A percentile compares a stretch with the other conserved stretches of the same genome.
These are phyloP conservation scores for Lanius collurio DNA, from an alignment of 2,113 vertebrate species.

Conservation along the genomic window DNA sequence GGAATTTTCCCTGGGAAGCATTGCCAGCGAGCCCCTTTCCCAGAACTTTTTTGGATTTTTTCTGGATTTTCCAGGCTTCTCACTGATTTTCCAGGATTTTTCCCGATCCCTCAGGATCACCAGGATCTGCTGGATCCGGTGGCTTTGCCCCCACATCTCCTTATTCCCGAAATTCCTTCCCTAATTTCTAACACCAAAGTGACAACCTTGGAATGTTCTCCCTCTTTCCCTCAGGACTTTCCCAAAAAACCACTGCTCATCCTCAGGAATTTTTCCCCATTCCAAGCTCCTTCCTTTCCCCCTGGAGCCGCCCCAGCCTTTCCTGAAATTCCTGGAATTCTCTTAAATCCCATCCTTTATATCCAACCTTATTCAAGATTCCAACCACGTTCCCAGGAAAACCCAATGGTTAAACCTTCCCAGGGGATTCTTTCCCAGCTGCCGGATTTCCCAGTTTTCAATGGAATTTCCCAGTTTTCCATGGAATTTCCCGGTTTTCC, in stretches of 20 bases:
- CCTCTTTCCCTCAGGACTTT: background rate
- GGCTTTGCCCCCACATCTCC: background rate
- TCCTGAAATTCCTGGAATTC: background rate
- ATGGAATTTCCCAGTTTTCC: background rate
- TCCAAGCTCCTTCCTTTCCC: background rate
- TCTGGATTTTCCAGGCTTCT: no score
- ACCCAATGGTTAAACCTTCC: fast-evolving
- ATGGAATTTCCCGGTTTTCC: no score
- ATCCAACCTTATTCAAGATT: background rate
- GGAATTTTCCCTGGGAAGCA: background rate
- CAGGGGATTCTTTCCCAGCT: no score
- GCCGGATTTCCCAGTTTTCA: no score
- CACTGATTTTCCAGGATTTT: background rate
- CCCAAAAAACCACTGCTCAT: background rate
- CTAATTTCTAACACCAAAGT: fast-evolving
- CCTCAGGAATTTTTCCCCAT: background rate
- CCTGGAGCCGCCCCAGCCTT: background rate
- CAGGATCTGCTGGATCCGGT: background rate
- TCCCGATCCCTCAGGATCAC: no score
- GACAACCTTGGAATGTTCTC: background rate
- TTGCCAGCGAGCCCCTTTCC: no score
- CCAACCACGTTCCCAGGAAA: background rate
- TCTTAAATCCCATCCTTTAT: background rate
- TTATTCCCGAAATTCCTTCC: background rate
- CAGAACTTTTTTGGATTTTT: no score